Base-by-base conservation (phyloP, 2,888 invertebrate species). In the Hemicrepidius hirtus region DNA sequence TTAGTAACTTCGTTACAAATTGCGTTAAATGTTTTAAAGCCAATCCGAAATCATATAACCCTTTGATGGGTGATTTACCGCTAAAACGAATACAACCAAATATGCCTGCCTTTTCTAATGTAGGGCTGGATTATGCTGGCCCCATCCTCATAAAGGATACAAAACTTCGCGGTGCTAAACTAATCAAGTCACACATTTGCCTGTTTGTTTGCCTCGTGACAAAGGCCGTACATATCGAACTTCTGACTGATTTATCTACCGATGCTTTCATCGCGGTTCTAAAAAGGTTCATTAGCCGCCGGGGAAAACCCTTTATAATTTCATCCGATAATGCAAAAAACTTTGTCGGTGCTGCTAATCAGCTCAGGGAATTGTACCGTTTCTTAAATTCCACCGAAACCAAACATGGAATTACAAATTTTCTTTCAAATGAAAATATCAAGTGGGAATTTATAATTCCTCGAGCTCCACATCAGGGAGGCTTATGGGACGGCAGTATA, bases 181-280 rank as follows among this genome's bases (percentile, higher is more conserved):
- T 41, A 49, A 65, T 62, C 71, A 77, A 44, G 28, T 76, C 35
- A 13, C 53, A 24, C 59, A 1, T 83, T 81, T 73, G 46, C 82
- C 12, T 76, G 76, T 49, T n/a, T 82, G 41, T 82, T 81, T 59
- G 72, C 81, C 5, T 80, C 81, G 53, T 73, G 0, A 80, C 81
- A 1, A 77, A 75, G 64, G 80, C 82, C 16, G 60, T 82, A 3
- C 83, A 84, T 32, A 16, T 84, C 0, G 84, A 85, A 71, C 24
- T 82, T 0, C 82, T 81, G 0, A 77, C 77, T 0, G 80, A 80
- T 40, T 57, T 84, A 4, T 75, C 80, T 0, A 78, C 80, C 0
- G 79, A 82, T 28, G 77, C 78, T 0, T 84, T 85, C 64, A n/a
- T 84, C 0, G 80, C 82, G 0, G 76, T 82, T 0, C 65, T 84